Evolutionary conservation across 2,888 invertebrate genomes (phyloP).

Genomic region (Leucophenga maculata): DNA sequence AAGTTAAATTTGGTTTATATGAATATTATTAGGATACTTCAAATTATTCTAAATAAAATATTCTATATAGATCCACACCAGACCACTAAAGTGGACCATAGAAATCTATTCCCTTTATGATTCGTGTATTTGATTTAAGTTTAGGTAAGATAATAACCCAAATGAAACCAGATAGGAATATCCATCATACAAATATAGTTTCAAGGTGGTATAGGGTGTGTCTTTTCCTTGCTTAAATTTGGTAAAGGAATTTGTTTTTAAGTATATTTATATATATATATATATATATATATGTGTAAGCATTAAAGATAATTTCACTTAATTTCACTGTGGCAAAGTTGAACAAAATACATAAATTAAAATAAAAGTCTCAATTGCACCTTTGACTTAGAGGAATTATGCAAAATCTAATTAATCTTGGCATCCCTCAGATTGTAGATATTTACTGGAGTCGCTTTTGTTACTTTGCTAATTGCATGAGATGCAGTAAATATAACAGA

Average conservation of each 20-base stretch:
- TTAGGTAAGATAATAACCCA: no score
- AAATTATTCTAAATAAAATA: no score
- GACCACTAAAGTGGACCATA: no score
- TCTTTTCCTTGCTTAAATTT: not conserved
- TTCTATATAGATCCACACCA: no score
- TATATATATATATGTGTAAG: not conserved
- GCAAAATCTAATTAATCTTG: conserved; percentile 9
- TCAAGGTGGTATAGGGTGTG: no score
- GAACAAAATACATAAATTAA: not conserved
- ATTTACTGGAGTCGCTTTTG: not conserved
- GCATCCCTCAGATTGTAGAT: not conserved
- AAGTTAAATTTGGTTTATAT: no score
- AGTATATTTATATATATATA: not conserved
- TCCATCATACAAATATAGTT: no score
- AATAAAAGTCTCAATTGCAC: not conserved
- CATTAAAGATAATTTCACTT: conserved; percentile 1
- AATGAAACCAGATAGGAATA: no score
- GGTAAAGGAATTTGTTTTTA: not conserved
- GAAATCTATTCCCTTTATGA: no score
- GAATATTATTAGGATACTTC: no score
- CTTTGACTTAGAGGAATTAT: not conserved
- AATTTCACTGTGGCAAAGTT: not conserved
- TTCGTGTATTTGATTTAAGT: no score
- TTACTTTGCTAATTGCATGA: conserved; percentile 13
- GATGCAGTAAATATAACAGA: conserved; percentile 1